Base-by-base conservation (phyloP, 2,888 invertebrate species). In the Cactoblastis cactorum region DNA sequence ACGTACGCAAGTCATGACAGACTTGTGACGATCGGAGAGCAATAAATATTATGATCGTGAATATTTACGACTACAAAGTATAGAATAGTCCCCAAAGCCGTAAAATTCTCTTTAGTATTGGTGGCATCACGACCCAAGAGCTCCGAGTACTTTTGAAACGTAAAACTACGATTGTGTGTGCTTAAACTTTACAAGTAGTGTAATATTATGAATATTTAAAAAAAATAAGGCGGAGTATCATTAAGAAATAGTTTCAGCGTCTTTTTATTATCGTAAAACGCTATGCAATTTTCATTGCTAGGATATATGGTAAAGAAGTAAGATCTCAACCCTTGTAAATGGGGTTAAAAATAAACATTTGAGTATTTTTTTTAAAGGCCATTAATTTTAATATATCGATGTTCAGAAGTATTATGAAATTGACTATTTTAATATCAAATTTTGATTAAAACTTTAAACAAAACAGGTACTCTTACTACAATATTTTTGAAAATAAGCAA, bases 121-220 rank as follows among this genome's bases (percentile, higher is more conserved):
- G 22, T 19, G 22, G 3, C 11, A 39, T 22, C 39, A 22, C 19
- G 22, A 39, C 19, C 22, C 12, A n/a, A 39, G n/a, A n/a, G 8
- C 24, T 9, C 24, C 11, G 12, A 22, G 14, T 12, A 24, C 8
- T 14, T 41, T 41, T 18, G 24, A 24, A 41, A 12, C 41, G 14
- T 24, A 41, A 41, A 41, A 39, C 5, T 24, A 41, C 24, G 41
- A 41, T 14, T 41, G 41, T 41, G 43, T 43, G 17, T 43, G 43
- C 14, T 28, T 43, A 15, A 22, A 28, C 28, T 28, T 14, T 17
- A 15, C n/a, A 43, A 28, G 43, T 43, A 15, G 28, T 3, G 28
- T 5, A 32, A 14, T 28, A 17, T 24, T 28, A 8, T 15, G 39
- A 41, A 12, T 41, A 17, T 37, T 12, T 12, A 9, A 28, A 43